Evolutionary conservation across 92 coral and sea anemone species (phyloP).

Genomic region (Porites cylindrica): DNA sequence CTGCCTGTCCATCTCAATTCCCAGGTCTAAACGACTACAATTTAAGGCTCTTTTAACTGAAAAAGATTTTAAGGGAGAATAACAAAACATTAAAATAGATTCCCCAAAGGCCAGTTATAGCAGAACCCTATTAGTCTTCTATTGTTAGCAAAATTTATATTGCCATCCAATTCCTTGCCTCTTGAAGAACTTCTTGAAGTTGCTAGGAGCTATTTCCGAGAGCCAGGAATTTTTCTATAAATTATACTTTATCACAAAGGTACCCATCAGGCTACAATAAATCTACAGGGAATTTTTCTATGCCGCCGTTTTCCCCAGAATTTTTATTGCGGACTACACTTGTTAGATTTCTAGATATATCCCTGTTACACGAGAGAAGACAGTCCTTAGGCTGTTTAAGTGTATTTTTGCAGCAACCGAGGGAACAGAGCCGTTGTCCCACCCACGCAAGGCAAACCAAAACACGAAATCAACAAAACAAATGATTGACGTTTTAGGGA

Average conservation of each 20-base stretch:
- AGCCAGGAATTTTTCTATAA: slow-evolving; percentile 1
- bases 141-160: not conserved
- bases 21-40: too few species aligned
- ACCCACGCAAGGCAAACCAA: not conserved
- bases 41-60: too few species aligned
- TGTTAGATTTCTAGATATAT: not conserved
- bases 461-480: not conserved
- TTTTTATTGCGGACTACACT: not conserved
- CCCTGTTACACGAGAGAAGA: not conserved
- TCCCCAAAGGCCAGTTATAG: not conserved
- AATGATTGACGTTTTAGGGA: not conserved
- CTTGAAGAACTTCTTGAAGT: not conserved
- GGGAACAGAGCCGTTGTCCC: not conserved
- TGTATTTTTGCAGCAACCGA: not conserved
- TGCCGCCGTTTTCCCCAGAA: not conserved
- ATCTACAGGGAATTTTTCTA: not conserved
- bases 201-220: slow-evolving; percentile 13
- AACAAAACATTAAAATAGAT: too few species aligned
- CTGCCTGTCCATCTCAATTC: too few species aligned
- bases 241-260: not conserved
- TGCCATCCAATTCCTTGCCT: not conserved
- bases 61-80: too few species aligned
- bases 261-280: not conserved
- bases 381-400: not conserved
- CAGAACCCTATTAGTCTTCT: not conserved